Base-by-base conservation (phyloP, 2,113 vertebrate species). In the Todiramphus saurophagus region DNA sequence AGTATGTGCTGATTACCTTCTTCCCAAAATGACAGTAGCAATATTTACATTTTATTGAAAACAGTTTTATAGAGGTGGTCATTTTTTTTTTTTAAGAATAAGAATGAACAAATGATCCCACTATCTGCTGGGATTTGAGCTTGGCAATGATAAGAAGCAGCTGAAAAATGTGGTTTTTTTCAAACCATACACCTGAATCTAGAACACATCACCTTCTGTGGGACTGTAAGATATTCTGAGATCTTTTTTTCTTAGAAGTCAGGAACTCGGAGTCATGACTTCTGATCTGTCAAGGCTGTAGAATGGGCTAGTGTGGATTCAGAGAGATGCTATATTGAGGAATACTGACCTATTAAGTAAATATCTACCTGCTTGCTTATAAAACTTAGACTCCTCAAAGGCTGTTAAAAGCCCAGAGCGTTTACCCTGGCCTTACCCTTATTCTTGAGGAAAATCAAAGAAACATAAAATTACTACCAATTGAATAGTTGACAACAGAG, bases 11-110 rank as follows among this genome's bases (percentile, higher is more conserved):
- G 19, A 46, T 68, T 78, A 35, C 25, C 20, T 10, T 83, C 16
- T 83, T 12, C 17, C 2, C 8, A 62, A 50, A 87, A 33, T 3
- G 5, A 13, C 2, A 74, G 25, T 18, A 69, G 1, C 9, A 83
- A 28, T 10, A 21, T 1, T 43, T 74, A 79, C 25, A 51, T 51
- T 51, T 59, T 76, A 51, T 76, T 80, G 37, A 77, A 77, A 88
- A 2, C 2, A 33, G 5, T 66, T 87, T 87, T 83, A 9, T 12
- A 63, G 35, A 72, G 9, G 33, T 1, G 0, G 2, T 33, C 4
- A 37, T 2, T 1, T 43, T 43, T 43, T 17, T 89, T 31, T 91
- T 87, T 46, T 37, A 75, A 50, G 43, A 63, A 30, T 10, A 88
- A 75, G 15, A 75, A 68, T 11, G 25, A 75, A 24, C 8, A 75